phyloP scores from a whole-genome alignment of 2,888 invertebrate genomes.

The Spisula solida region DNA sequence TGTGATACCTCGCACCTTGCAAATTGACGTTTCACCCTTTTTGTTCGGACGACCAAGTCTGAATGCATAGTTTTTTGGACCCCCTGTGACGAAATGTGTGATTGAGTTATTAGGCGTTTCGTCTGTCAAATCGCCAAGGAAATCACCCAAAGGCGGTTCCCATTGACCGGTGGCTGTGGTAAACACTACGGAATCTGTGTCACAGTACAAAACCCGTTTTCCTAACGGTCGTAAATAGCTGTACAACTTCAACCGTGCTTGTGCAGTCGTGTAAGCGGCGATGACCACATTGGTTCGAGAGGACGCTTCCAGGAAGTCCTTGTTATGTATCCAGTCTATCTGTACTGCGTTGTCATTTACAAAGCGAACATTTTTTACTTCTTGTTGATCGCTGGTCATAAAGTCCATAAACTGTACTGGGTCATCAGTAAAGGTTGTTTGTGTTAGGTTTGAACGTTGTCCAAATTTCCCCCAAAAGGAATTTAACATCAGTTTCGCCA shows the following conservation, averaged over 20 bases:
- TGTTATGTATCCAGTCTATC: not conserved
- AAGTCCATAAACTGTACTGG: conserved; percentile 34
- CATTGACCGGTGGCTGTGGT: too few relatives aligned
- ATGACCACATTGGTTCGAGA: not conserved
- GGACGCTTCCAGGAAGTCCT: not conserved
- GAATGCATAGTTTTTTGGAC: not conserved
- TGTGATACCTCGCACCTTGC: not conserved
- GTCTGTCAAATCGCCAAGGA: not conserved
- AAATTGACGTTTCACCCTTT: not conserved
- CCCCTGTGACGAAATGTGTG: not conserved
- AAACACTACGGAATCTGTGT: too few relatives aligned
- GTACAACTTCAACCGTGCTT: not conserved
- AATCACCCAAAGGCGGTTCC: not conserved
- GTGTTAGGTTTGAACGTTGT: conserved; percentile 36
- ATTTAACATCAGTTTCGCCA: conserved; percentile 44
- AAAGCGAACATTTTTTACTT: not conserved
- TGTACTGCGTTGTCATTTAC: not conserved
- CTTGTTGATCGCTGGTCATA: conserved; percentile 46
- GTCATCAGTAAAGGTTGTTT: conserved; percentile 23
- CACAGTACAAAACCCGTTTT: too few relatives aligned
- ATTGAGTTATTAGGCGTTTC: not conserved
- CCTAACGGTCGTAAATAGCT: not conserved
- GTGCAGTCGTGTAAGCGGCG: not conserved
- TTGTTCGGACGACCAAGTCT: not conserved
- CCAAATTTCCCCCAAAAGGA: conserved; percentile 53